Evolutionary conservation across 2,113 vertebrate genomes (phyloP).

Genomic region (Syngnathus typhle): DNA sequence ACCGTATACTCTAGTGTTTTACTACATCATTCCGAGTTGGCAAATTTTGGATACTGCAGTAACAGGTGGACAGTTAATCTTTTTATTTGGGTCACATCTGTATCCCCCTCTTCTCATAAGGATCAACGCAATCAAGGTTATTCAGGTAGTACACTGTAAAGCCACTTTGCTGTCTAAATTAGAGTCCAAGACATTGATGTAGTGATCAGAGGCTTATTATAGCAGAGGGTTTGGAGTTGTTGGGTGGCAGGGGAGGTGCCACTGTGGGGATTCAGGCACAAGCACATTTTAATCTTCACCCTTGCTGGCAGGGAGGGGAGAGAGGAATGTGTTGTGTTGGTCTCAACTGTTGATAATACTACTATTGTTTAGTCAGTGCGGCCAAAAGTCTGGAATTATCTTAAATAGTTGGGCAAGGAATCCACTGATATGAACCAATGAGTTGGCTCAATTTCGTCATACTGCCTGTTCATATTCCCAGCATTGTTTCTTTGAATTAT

Average conservation of each 20-base stretch:
- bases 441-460: background rate
- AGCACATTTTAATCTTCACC: constrained; percentile 26
- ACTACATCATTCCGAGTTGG: background rate
- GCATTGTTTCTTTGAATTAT: background rate
- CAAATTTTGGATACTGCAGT: constrained; percentile 21
- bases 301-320: constrained; percentile 1
- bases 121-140: constrained; percentile 36
- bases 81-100: constrained; percentile 51
- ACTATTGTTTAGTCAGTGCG: background rate
- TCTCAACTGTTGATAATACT: constrained; percentile 23
- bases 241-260: constrained; percentile 20
- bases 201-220: constrained; percentile 72
- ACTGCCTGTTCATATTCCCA: background rate
- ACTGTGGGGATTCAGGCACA: constrained; percentile 33
- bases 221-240: constrained; percentile 33
- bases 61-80: constrained; percentile 48
- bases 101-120: constrained; percentile 10
- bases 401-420: background rate
- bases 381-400: background rate
- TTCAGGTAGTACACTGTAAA: constrained; percentile 33
- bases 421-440: background rate
- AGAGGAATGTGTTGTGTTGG: background rate
- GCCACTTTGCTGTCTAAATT: constrained; percentile 48
- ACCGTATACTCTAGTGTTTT: background rate
- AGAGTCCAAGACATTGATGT: constrained; percentile 50